Percentiles rank a stretch among this genome's conserved stretches.
Conservation (phyloP, 2,113 vertebrate genomes). For the Aldabrachelys gigantea region DNA sequence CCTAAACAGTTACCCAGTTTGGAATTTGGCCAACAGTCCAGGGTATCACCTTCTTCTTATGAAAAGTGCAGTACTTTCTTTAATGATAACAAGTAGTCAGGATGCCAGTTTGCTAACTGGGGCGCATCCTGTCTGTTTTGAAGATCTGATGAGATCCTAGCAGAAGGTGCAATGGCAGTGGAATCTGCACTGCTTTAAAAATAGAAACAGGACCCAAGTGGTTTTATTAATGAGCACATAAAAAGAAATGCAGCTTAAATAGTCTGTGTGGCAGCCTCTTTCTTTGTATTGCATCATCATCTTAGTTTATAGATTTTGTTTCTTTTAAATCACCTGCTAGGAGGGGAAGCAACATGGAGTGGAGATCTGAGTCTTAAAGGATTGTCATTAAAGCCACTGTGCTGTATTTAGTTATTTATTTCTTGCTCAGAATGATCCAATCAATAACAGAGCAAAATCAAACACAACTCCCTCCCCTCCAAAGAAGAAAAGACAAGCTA, state of each 20-base stretch:
- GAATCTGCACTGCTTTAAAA: slow-evolving; percentile 54
- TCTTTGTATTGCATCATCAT: slow-evolving; percentile 50
- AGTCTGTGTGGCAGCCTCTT: slow-evolving; percentile 37
- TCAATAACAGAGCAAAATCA: slow-evolving; percentile 79
- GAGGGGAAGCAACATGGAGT: slow-evolving; percentile 5
- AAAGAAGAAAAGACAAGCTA: slow-evolving; percentile 73
- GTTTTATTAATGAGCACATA: slow-evolving; percentile 55
- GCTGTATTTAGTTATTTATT: slow-evolving; percentile 78
- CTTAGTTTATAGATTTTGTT: slow-evolving; percentile 64
- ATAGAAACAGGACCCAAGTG: slow-evolving; percentile 1
- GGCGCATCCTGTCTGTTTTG: neutral
- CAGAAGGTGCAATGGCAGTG: neutral
- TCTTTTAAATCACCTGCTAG: slow-evolving; percentile 61
- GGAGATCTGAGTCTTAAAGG: slow-evolving; percentile 71
- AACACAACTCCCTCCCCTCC: slow-evolving; percentile 64
- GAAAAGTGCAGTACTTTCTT: neutral
- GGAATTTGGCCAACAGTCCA: neutral
- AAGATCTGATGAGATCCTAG: neutral
- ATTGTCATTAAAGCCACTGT: slow-evolving; percentile 73
- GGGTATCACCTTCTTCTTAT: neutral
- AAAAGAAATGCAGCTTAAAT: slow-evolving; percentile 58
- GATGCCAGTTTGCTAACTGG: neutral
- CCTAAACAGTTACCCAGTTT: neutral
- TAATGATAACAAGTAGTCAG: neutral
- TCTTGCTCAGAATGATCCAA: slow-evolving; percentile 72